A percentile compares a stretch with the other conserved stretches of the same genome.
phyloP scores from a whole-genome alignment of 1,140 invertebrate species.

The Liolophura sinensis region DNA sequence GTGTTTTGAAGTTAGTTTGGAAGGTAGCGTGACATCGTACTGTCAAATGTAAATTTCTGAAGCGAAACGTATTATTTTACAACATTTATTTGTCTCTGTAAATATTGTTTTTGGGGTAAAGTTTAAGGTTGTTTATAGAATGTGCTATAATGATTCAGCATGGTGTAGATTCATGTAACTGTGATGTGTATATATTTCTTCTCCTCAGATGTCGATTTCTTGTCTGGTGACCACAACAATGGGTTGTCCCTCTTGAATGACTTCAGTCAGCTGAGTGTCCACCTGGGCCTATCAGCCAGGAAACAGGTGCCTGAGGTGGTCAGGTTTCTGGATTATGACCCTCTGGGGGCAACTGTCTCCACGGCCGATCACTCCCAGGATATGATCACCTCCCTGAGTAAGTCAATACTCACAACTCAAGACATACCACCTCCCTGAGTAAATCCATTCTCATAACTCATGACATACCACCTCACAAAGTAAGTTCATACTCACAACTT shows the following conservation, averaged over 20 bases:
- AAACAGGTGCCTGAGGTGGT: slow-evolving; percentile 60
- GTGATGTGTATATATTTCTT: not conserved
- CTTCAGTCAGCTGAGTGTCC: slow-evolving; percentile 41
- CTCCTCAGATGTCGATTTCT: slow-evolving; percentile 36
- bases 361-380: slow-evolving; percentile 44
- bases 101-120: no score
- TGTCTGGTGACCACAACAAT: slow-evolving; percentile 29
- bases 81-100: no score
- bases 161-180: not conserved
- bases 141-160: no score
- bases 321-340: slow-evolving; percentile 61
- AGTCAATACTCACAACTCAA: not conserved
- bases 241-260: slow-evolving; percentile 29
- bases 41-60: no score
- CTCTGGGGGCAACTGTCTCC: slow-evolving; percentile 59
- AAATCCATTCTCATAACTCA: not conserved
- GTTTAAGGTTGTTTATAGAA: no score
- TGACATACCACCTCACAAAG: no score
- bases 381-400: slow-evolving; percentile 3
- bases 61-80: no score
- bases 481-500: no score
- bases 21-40: no score
- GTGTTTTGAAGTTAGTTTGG: no score
- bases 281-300: slow-evolving; percentile 56
- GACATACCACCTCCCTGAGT: not conserved